Percentiles rank a stretch among this genome's conserved stretches.
These are phyloP conservation scores for Leptocoma aspasia DNA, from an alignment of 2,113 vertebrate species.

Conservation along the genomic window DNA sequence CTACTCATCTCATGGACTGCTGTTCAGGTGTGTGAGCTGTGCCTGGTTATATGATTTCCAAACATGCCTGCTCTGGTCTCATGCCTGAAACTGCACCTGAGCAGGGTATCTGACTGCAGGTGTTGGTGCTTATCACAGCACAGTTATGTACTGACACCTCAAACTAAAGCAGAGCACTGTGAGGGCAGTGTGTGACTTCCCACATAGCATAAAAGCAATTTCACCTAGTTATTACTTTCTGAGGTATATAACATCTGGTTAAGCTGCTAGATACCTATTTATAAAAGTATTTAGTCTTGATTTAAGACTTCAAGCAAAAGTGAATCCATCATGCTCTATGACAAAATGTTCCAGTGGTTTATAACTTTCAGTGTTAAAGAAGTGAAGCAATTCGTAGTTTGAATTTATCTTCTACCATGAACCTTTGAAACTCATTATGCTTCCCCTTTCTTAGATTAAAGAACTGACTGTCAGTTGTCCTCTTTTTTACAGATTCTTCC, in stretches of 20 bases:
- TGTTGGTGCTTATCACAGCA: neutral
- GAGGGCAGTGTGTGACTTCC: neutral
- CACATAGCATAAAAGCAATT: neutral
- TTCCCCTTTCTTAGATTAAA: neutral
- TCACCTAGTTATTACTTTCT: neutral
- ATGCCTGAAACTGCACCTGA: neutral
- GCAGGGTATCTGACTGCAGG: neutral
- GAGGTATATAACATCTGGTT: neutral
- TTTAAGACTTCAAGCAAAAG: conserved; percentile 18
- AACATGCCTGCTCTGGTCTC: neutral
- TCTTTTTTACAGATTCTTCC: neutral
- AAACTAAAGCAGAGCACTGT: neutral
- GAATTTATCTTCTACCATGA: neutral
- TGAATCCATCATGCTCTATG: neutral
- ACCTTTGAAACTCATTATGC: conserved; percentile 15
- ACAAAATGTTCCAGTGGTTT: conserved; percentile 31
- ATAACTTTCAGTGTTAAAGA: conserved; percentile 16
- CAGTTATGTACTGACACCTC: neutral
- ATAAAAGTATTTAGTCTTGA: conserved; percentile 22
- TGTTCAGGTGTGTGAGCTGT: neutral
- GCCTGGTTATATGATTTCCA: neutral
- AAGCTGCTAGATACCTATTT: conserved; percentile 20
- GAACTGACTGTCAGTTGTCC: neutral
- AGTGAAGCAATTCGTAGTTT: conserved; percentile 33
- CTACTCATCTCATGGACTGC: rapidly evolving